These are phyloP conservation scores for Euleptes europaea DNA, from an alignment of 2,113 vertebrate genomes.

Conservation along the genomic window DNA sequence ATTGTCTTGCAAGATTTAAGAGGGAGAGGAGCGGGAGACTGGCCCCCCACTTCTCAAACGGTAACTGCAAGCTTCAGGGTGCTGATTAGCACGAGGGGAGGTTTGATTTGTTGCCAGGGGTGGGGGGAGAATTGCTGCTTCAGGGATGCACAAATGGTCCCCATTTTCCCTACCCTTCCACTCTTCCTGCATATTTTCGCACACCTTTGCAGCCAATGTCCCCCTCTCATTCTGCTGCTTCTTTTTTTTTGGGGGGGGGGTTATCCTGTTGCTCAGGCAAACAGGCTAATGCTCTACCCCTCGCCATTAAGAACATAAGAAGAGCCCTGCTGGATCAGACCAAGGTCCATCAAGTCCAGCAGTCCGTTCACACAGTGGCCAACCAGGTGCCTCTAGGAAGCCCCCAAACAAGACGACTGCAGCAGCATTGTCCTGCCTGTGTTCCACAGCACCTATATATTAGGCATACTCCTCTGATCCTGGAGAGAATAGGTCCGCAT, in stretches of 20 bases:
- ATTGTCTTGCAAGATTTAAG: slow-evolving; percentile 7
- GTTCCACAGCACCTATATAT: no score
- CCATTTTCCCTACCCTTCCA: background rate
- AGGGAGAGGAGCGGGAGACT: background rate
- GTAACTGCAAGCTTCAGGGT: background rate
- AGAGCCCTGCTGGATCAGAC: no score
- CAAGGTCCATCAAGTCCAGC: no score
- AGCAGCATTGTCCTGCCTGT: no score
- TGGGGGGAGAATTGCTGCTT: background rate
- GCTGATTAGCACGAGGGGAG: background rate
- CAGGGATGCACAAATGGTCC: background rate
- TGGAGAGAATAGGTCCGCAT: no score
- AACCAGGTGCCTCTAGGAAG: no score
- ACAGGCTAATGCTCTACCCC: background rate
- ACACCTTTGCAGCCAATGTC: no score
- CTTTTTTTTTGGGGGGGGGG: background rate
- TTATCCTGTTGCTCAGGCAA: background rate
- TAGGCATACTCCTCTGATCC: no score
- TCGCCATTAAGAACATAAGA: no score
- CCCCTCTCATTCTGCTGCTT: background rate
- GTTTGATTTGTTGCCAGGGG: background rate
- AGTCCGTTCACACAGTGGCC: no score
- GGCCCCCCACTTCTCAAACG: background rate
- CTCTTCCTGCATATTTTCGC: background rate
- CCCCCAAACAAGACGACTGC: no score